Conservation (phyloP, 2,888 invertebrate genomes). For the Leptogaster cylindrica region DNA sequence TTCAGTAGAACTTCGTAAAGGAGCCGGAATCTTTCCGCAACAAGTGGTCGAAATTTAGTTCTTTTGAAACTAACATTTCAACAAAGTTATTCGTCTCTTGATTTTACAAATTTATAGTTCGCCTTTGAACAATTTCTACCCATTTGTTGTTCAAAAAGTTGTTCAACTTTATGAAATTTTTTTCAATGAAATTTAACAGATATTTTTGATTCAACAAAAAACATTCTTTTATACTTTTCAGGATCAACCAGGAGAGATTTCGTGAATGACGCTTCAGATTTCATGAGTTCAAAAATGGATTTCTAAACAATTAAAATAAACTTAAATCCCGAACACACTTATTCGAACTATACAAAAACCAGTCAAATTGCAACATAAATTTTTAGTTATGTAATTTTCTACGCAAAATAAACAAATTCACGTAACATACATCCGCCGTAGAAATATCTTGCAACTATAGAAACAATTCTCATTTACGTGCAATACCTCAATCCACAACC, state of each 20-base stretch:
- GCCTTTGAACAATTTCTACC: too few relatives aligned
- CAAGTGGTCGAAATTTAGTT: too few relatives aligned
- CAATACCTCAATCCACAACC: not conserved
- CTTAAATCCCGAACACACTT: not conserved
- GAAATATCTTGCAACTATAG: not conserved
- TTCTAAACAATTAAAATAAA: slow-evolving; percentile 21
- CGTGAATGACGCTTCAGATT: slow-evolving; percentile 14
- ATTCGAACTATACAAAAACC: slow-evolving; percentile 15
- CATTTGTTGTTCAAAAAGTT: too few relatives aligned
- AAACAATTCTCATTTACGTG: not conserved
- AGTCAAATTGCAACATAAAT: slow-evolving; percentile 35
- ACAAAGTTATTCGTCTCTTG: too few relatives aligned
- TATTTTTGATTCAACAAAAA: too few relatives aligned
- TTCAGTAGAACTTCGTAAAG: too few relatives aligned
- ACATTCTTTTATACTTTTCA: slow-evolving; percentile 2
- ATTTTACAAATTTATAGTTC: too few relatives aligned
- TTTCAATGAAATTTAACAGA: too few relatives aligned
- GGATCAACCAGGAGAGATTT: slow-evolving; percentile 15
- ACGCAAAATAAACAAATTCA: not conserved
- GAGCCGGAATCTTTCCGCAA: too few relatives aligned
- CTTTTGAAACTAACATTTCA: too few relatives aligned
- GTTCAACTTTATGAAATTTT: too few relatives aligned
- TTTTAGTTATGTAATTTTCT: slow-evolving; percentile 30
- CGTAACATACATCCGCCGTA: slow-evolving; percentile 7
- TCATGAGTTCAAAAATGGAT: slow-evolving; percentile 10